Evolutionary conservation across 2,113 vertebrate species (phyloP), one percentile per base, ranked within the genome.

Genomic region (Thermophis baileyi): DNA sequence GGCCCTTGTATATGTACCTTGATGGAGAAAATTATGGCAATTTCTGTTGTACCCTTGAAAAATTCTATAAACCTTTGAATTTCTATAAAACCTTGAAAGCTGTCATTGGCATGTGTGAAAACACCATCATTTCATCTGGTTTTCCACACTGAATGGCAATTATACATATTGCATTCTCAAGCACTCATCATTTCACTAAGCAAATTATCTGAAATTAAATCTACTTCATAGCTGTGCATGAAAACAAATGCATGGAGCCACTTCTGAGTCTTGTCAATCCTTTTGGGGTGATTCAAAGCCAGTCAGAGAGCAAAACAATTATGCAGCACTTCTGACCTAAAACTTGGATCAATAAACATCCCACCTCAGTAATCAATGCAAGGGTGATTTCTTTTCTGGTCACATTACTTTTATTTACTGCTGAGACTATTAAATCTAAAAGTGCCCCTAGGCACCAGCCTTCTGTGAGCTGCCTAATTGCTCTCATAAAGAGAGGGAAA

Each of bases 331-430:
- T 92, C 96, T 93, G 91, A 90, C 49, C 85, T 47, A 12, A 86
- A 91, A 53, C 14, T 74, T 35, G 25, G 51, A 35, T 94, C 46
- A 51, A 93, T 85, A 18, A 1, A n/a, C 69, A 25, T 55, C 20
- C 89, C 91, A 90, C 55, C 6, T 86, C 20, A 1, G 3, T 89
- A 91, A 90, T 85, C 47, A 69, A 55, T 16, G 24, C 4, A 20
- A 30, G 0, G 6, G 4, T 63, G 81, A 86, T 2, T 2, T 1
- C 1, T 6, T 30, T 94, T 50, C 88, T 53, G 35, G 0, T 89
- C 51, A 55, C 30, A 96, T 44, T 27, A 25, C 27, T 94, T 94
- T 94, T 94, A 85, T 89, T 94, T 94, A 88, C 90, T 6, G 2
- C 92, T 18, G 2, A 0, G 27, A 51, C 12, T 24, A 25, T 87